phyloP scores from a whole-genome alignment of 2,113 vertebrate species.

The Cairina moschata region DNA sequence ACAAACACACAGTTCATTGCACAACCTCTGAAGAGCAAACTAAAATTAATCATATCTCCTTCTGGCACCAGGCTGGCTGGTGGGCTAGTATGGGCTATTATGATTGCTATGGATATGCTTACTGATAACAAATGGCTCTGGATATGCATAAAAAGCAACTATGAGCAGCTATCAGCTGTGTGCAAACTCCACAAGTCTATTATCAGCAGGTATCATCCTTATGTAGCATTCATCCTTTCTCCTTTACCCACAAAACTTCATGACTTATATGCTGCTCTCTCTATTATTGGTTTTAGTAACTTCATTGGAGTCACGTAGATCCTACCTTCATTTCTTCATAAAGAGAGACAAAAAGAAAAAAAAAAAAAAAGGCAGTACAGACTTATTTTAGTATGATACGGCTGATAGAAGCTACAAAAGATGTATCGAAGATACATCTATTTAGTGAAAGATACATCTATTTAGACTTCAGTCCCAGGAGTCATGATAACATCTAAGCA shows the following conservation, averaged over 20 bases:
- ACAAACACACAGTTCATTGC: not conserved
- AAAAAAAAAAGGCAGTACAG: not conserved
- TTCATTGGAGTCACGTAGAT: not conserved
- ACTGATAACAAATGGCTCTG: not conserved
- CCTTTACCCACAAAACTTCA: not conserved
- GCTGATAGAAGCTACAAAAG: not conserved
- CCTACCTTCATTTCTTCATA: not conserved
- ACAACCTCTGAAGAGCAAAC: not conserved
- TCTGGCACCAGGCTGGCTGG: not conserved
- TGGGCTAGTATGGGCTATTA: not conserved
- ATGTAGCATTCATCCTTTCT: not conserved
- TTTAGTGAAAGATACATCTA: not conserved
- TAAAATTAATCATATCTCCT: not conserved
- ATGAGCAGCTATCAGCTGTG: not conserved
- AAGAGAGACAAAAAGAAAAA: not conserved
- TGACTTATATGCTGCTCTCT: not conserved
- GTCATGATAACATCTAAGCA: not conserved
- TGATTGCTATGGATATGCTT: not conserved
- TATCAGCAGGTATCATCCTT: not conserved
- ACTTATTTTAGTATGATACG: not conserved
- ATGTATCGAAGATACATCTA: not conserved
- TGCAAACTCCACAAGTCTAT: not conserved
- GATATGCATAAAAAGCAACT: not conserved
- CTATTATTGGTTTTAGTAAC: not conserved
- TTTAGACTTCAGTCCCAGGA: not conserved